Evolutionary conservation across 1,140 invertebrate species (phyloP).

Genomic region (Scaptomyza graminum): DNA sequence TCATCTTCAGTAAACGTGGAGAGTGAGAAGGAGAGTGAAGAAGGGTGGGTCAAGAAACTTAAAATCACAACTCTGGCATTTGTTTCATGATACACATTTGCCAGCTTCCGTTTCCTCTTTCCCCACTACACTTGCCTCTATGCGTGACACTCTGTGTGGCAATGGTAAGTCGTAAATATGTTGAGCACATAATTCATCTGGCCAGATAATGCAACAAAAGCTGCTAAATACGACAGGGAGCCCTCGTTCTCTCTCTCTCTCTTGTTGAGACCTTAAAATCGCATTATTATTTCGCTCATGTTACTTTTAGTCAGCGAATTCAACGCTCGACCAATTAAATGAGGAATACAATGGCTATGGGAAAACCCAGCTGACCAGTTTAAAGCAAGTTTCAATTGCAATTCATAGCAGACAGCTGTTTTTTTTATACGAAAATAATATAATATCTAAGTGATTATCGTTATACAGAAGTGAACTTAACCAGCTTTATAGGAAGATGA

Average conservation of each 20-base stretch:
- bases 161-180: constrained; percentile 67
- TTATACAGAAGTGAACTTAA: constrained; percentile 9
- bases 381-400: background rate
- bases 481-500: constrained; percentile 11
- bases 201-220: constrained; percentile 64
- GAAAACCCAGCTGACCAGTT: constrained; percentile 71
- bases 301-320: constrained; percentile 28
- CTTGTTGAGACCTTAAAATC: constrained; percentile 47
- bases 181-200: constrained; percentile 67
- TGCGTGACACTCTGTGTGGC: constrained; percentile 13
- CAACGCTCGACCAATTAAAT: constrained; percentile 29
- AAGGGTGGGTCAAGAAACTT: constrained; percentile 57
- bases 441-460: constrained; percentile 36
- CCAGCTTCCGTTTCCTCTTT: constrained; percentile 57
- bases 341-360: constrained; percentile 25
- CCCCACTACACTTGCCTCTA: background rate
- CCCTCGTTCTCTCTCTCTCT: constrained; percentile 3
- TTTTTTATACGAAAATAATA: constrained; percentile 16
- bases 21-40: background rate
- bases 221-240: constrained; percentile 47
- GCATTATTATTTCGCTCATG: constrained; percentile 66
- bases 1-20: constrained; percentile 11
- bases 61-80: constrained; percentile 72
- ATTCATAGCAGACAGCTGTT: background rate
- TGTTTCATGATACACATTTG: constrained; percentile 58